Conservation (phyloP, 2,888 invertebrate genomes). For the Biston betularia region DNA sequence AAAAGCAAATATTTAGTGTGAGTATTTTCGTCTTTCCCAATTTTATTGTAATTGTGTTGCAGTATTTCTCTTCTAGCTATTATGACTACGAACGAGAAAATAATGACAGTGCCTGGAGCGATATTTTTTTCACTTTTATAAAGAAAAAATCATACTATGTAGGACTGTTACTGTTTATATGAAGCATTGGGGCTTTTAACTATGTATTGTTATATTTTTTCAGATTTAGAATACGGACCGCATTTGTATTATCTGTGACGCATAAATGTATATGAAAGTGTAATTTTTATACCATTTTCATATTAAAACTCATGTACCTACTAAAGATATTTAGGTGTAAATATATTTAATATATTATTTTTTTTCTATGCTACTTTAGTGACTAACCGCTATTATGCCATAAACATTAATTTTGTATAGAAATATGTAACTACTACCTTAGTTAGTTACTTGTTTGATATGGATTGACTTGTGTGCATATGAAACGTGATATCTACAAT, state of each 20-base stretch:
- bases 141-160: conserved; percentile 63
- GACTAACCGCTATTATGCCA: conserved; percentile 80
- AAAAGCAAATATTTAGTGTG: conserved; percentile 77
- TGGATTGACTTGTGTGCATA: conserved; percentile 84
- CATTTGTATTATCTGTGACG: conserved; percentile 82
- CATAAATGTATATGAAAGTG: conserved; percentile 83
- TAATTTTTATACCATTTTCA: conserved; percentile 86
- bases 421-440: conserved; percentile 72
- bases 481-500: conserved; percentile 86
- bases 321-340: conserved; percentile 81
- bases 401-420: conserved; percentile 82
- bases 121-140: conserved; percentile 73
- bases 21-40: conserved; percentile 67
- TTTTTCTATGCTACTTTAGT: conserved; percentile 78
- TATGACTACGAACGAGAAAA: conserved; percentile 58
- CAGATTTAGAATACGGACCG: conserved; percentile 77
- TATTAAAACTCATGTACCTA: conserved; percentile 85
- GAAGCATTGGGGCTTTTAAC: conserved; percentile 78
- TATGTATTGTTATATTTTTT: conserved; percentile 82
- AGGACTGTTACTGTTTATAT: conserved; percentile 73
- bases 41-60: conserved; percentile 53
- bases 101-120: conserved; percentile 78
- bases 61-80: conserved; percentile 37
- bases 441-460: conserved; percentile 68
- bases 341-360: conserved; percentile 81